Base-by-base conservation (phyloP, 2,113 vertebrate genomes). In the Ptilonorhynchus violaceus region DNA sequence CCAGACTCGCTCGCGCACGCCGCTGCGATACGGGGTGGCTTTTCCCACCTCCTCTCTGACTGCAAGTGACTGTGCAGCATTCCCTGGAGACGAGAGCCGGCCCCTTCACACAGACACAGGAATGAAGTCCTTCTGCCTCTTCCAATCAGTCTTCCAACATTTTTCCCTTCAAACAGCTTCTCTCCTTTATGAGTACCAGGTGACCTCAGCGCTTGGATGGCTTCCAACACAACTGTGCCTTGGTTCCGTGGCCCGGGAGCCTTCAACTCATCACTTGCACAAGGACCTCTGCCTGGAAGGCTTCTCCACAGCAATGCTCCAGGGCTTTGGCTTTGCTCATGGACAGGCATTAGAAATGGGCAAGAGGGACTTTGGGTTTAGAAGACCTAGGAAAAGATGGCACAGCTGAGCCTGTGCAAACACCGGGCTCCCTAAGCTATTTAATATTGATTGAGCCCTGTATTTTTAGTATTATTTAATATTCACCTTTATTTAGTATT, bases 121-220 rank as follows among this genome's bases (percentile, higher is more conserved):
- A 94, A 93, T 88, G 62, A 95, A 83, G 82, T 30, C 70, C 70
- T 93, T 62, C 88, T 46, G 82, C 90, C 62, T 96, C 83, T n/a
- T 92, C 42, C 85, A 67, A 50, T 85, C 85, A 42, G 35, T 42
- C 82, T 76, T 41, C 70, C 67, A 53, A 55, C 46, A 69, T 88
- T 76, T 90, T 76, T 66, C 41, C 72, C 67, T 88, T 94, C 92
- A 75, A 82, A 79, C 27, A 42, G 52, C 44, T 94, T 85, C 88
- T 93, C 70, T 75, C 68, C 67, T 76, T 94, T 72, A 55, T 0
- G 0, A 73, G 44, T 41, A 52, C 46, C 62, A 13, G 62, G 92
- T 92, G 85, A 93, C 56, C 56, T 88, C 77, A 85, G 67, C 2
- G 3, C 46, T 52, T 76, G 88, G 82, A 83, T 52, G 49, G 62